Base-by-base conservation (phyloP, 1,140 invertebrate species). In the Leguminivora glycinivorella region DNA sequence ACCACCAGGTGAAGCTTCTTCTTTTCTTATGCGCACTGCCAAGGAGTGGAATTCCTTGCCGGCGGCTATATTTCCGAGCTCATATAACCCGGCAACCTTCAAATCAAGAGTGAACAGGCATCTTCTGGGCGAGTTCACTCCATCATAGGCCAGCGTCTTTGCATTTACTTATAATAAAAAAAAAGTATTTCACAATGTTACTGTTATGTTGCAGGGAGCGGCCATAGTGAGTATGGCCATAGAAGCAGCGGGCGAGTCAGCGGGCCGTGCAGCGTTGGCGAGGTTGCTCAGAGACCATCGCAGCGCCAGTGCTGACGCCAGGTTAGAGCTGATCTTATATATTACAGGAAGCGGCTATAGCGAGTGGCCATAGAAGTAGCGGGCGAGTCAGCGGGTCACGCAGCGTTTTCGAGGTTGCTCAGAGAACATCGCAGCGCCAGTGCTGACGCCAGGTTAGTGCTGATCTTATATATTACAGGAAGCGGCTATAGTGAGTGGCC, bases 181-280 rank as follows among this genome's bases (percentile, higher is more conserved):
- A 31, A 3, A 7, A 31, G 3, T 31, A 31, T 31, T 31, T n/a
- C n/a, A n/a, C n/a, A n/a, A 43, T 17, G 0, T 43, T 4, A 22
- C 5, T 66, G 17, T 67, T 43, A 47, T 34, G 67, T 25, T 73
- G 0, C 71, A 90, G 88, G 89, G 89, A 6, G 89, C 87, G 5
- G 89, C 89, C 0, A 89, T 91, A 72, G 89, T 91, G 6, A 91
- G 89, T 40, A 91, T 89, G 89, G 89, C 89, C 1, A 85, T 91
- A 19, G 86, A 88, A 26, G 88, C 88, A 0, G 87, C 83, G 1
- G 88, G 88, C 0, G 83, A 84, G 60, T 82, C 82, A 5, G 85
- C 87, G 0, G 88, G 88, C 0, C 80, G 88, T 4, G 88, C 87
- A 0, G 88, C 88, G 0, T 76, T 90, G 0, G 81, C 88, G 0